Conservation (phyloP, 2,888 invertebrate genomes). For the Eupithecia dodoneata region DNA sequence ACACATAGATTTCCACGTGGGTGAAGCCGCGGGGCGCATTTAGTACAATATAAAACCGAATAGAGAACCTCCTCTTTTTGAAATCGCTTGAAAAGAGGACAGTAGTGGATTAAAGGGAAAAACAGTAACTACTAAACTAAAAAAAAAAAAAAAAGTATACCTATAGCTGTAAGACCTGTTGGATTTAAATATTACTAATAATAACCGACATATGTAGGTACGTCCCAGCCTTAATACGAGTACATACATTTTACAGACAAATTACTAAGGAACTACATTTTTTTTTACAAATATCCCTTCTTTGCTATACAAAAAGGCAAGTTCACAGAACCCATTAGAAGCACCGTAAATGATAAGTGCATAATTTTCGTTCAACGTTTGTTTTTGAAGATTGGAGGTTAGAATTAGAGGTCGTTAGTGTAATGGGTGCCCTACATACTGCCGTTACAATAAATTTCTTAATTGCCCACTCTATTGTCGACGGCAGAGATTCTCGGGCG, state of each 20-base stretch:
- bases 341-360: constrained; percentile 18
- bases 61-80: background rate
- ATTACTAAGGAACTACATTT: background rate
- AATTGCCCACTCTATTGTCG: constrained; percentile 67
- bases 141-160: too few relatives aligned
- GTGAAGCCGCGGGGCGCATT: too few relatives aligned
- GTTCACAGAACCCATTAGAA: constrained; percentile 18
- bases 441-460: constrained; percentile 79
- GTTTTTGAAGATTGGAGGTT: constrained; percentile 47
- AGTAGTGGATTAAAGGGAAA: background rate
- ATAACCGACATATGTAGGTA: background rate
- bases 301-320: background rate
- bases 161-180: background rate
- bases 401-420: constrained; percentile 74
- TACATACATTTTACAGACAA: background rate
- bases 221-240: background rate
- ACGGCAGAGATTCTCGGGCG: constrained; percentile 72
- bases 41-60: too few relatives aligned
- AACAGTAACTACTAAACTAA: too few relatives aligned
- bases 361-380: constrained; percentile 32
- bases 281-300: background rate
- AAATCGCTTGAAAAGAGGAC: background rate
- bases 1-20: too few relatives aligned
- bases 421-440: constrained; percentile 75
- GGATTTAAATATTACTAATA: background rate